Base-by-base conservation (phyloP, 2,797 vertebrate genomes). In the Moxostoma hubbsi region DNA sequence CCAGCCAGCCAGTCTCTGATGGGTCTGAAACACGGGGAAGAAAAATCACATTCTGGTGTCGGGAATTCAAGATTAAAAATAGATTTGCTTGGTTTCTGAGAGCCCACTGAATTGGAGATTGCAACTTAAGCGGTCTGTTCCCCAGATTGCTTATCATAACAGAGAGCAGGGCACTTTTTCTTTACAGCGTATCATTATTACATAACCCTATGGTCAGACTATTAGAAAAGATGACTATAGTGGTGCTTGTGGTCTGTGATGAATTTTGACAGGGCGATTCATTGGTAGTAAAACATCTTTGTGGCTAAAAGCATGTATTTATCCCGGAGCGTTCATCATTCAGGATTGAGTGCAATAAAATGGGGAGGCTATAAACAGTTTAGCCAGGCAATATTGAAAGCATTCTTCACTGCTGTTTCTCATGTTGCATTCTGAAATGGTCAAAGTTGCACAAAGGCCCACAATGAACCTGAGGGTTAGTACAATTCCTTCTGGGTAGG, bases 171-270 rank as follows among this genome's bases (percentile, higher is more conserved):
- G 69, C 57, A 68, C 55, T 1, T 18, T 63, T 74, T 74, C 66
- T 65, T 43, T 62, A 67, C 65, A 80, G 71, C 36, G 67, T 77
- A 85, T 79, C 69, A 76, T 86, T 85, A 86, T 83, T 85, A 74
- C 81, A 85, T 85, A 81, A 82, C 18, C 47, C 13, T 66, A 78
- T 46, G 81, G 81, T 82, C 71, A 61, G 45, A 51, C 76, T 72
- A 58, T 83, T 80, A 77, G 80, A 80, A 18, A 62, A 75, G 69
- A 72, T 6, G 73, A 79, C 45, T 68, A 12, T 75, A 82, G 83
- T 75, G 83, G 83, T 72, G 62, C n/a, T 55, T 73, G 70, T 61
- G 76, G 69, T 80, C 65, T 24, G 49, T 50, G 69, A 58, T 67
- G 78, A 77, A 74, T 81, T 57, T 79, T 72, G 66, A 77, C 73